Evolutionary conservation across 2,888 invertebrate species (phyloP).

Genomic region (Nomada ferruginata): DNA sequence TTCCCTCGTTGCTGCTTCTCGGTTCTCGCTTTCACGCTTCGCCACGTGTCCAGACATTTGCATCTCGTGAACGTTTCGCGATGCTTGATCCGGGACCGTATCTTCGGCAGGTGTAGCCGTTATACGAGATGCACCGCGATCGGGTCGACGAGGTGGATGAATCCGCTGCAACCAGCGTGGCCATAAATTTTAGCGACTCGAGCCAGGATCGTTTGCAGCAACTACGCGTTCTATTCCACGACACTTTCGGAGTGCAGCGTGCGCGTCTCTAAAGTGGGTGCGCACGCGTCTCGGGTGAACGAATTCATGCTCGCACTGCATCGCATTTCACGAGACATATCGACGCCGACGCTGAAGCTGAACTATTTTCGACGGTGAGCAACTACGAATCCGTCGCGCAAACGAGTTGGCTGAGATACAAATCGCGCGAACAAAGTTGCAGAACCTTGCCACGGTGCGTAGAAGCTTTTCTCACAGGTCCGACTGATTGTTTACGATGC

Average conservation of each 20-base stretch:
- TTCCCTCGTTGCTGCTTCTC: conserved; percentile 10
- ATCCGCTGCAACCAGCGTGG: not conserved
- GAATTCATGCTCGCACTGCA: conserved; percentile 13
- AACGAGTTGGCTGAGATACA: too few species aligned
- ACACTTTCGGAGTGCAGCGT: not conserved
- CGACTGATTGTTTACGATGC: too few species aligned
- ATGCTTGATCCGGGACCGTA: not conserved
- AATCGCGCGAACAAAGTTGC: too few species aligned
- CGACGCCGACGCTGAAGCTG: conserved; percentile 1
- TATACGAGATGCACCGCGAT: not conserved
- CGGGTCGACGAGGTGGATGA: not conserved
- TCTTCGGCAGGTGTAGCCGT: not conserved
- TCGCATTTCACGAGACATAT: conserved; percentile 31
- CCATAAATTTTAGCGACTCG: not conserved
- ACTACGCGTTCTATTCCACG: not conserved
- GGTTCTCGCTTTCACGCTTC: conserved; percentile 8
- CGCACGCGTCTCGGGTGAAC: conserved; percentile 18
- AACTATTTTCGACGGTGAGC: conserved; percentile 25
- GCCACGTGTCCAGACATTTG: conserved; percentile 37
- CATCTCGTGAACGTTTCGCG: too few species aligned
- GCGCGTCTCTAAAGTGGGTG: not conserved
- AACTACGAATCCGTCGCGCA: too few species aligned
- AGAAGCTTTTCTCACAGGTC: too few species aligned
- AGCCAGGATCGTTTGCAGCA: not conserved
- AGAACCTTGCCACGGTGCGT: too few species aligned